Conservation (phyloP, 2,888 invertebrate genomes). For the Caenorhabditis sp. region DNA sequence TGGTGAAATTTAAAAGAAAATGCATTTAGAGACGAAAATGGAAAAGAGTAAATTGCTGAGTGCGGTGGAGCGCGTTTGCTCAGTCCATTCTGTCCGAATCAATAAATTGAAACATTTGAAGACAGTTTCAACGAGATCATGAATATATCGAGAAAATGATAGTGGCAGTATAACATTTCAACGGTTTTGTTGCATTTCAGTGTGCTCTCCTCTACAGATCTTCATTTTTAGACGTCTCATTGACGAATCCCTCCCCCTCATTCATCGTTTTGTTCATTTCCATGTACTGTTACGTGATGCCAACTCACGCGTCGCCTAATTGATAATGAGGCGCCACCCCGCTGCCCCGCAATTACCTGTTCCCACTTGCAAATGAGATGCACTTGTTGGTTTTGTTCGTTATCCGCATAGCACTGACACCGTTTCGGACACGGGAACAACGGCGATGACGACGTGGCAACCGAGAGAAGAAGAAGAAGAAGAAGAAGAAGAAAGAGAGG, state of each 20-base stretch:
- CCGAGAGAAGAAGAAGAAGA: constrained; percentile 1
- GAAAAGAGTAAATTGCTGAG: no score
- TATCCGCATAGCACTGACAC: constrained; percentile 72
- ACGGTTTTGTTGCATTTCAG: no score
- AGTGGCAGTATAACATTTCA: no score
- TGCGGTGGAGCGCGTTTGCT: no score
- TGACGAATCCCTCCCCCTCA: not conserved
- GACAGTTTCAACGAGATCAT: no score
- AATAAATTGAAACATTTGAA: no score
- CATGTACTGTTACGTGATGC: constrained; percentile 28
- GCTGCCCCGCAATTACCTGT: constrained; percentile 57
- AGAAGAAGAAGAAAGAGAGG: constrained; percentile 6
- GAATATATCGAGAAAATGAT: no score
- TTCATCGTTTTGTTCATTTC: not conserved
- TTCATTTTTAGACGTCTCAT: no score
- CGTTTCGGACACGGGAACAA: constrained; percentile 62
- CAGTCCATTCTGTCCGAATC: no score
- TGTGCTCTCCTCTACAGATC: no score
- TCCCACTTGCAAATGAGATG: constrained; percentile 75
- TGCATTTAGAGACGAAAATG: no score
- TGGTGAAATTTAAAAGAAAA: no score
- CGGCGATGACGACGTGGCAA: constrained; percentile 10
- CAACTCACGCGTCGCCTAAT: constrained; percentile 12
- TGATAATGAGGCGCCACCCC: constrained; percentile 22
- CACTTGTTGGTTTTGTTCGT: constrained; percentile 59